Evolutionary conservation across 2,113 vertebrate species (phyloP).

Genomic region (Myotis yumanensis): DNA sequence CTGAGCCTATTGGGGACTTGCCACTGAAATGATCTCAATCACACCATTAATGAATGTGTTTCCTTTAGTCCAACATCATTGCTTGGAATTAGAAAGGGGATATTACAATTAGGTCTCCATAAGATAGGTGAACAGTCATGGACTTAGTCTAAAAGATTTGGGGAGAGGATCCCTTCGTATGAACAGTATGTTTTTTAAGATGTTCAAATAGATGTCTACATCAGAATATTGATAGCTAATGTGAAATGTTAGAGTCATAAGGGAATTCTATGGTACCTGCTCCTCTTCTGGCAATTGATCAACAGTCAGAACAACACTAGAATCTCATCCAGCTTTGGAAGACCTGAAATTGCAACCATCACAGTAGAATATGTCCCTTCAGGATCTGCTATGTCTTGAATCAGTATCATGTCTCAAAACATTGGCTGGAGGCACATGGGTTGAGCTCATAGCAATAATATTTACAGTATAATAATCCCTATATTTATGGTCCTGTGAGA

Average conservation of each 20-base stretch:
- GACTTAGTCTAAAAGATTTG: neutral
- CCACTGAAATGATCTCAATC: neutral
- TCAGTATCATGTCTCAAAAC: constrained; percentile 20
- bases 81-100: neutral
- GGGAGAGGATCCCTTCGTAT: neutral
- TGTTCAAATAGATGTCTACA: neutral
- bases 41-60: neutral
- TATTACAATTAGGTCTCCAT: neutral
- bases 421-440: neutral
- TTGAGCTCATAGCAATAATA: neutral
- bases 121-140: neutral
- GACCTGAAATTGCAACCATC: neutral
- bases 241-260: neutral
- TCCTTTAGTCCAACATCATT: neutral
- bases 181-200: neutral
- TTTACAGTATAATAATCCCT: neutral
- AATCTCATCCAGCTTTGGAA: neutral
- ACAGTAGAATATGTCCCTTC: neutral
- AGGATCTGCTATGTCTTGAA: neutral
- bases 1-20: neutral
- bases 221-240: neutral
- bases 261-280: neutral
- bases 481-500: neutral
- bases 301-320: neutral
- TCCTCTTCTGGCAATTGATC: neutral